Evolutionary conservation across 2,797 vertebrate species (phyloP), one percentile per base, ranked within the genome.

Genomic region (Halcyon leucocephala): DNA sequence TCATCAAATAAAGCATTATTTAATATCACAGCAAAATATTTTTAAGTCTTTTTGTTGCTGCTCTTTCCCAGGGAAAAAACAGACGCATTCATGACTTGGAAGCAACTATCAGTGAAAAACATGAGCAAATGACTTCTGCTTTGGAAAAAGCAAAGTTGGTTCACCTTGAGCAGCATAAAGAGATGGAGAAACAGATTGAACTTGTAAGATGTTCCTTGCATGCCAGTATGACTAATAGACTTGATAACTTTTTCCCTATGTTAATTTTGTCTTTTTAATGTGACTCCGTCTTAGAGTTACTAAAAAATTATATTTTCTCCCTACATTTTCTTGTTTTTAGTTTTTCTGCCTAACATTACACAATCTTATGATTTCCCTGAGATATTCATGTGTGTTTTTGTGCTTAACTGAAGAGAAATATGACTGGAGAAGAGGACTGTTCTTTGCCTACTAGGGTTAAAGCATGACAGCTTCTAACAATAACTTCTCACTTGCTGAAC

Each of bases 161-260:
- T 86, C 98, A 98, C 29, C 95, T 98, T 79, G 98, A 99, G 67
- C 98, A 99, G 39, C 95, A 97, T 61, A 98, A 97, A 61, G 98
- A 99, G 89, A 98, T 99, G 93, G 98, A 98, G 96, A 98, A 98
- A 84, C 98, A 98, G 89, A 97, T 98, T 88, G 98, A 99, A 95
- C 95, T 98, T 97, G 99, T 99, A 97, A 99, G 97, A 89, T 31
- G 5, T 86, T 73, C 35, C 10, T 62, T 6, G 3, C 83, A 28
- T 71, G 62, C 28, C 69, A 41, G 11, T 19, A 12, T 54, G 28
- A 48, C 7, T 48, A 54, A 57, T 85, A 8, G 4, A 46, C 26
- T 52, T 14, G 2, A 12, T 33, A 84, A 64, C 24, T 29, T 82
- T 31, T 67, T 71, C 31, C 22, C 52, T 35, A 0, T 44, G 9